Conservation (phyloP, 2,888 invertebrate genomes). For the Parthenolecanium corni region DNA sequence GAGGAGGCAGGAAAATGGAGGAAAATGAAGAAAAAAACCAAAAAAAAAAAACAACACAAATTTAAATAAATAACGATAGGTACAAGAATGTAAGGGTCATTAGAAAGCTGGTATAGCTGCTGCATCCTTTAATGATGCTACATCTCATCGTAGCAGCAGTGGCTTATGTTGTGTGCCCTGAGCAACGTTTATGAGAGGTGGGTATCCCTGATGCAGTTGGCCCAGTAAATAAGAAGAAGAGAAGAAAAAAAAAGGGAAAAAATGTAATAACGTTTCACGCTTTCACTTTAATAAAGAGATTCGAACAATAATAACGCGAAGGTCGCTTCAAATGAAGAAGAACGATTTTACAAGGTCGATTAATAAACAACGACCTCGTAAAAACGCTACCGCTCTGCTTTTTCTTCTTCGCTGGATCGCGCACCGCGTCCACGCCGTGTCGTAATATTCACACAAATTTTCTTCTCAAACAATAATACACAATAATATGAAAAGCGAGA, state of each 20-base stretch:
- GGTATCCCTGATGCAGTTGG: conserved; percentile 27
- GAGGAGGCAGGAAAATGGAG: background rate
- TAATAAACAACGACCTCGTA: conserved; percentile 24
- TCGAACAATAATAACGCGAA: conserved; percentile 27
- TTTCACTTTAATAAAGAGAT: conserved; percentile 28
- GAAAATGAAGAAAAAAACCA: background rate
- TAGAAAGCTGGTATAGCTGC: background rate
- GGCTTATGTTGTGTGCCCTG: background rate
- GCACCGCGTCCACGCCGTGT: background rate
- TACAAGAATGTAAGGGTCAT: conserved; percentile 4
- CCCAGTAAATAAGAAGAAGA: conserved; percentile 10
- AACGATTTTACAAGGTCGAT: conserved; percentile 28
- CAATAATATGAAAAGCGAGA: no score
- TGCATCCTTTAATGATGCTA: conserved; percentile 13
- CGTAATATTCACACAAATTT: background rate
- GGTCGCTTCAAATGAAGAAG: conserved; percentile 27
- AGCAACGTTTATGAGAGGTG: conserved; percentile 14
- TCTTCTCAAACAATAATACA: no score
- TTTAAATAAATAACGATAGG: background rate
- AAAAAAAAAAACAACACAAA: background rate
- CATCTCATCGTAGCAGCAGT: conserved; percentile 7
- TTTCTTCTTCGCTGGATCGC: background rate
- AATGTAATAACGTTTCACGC: conserved; percentile 20
- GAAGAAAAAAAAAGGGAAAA: no score
- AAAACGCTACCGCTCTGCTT: conserved; percentile 20